Percentiles rank a stretch among this genome's conserved stretches.
Conservation (phyloP, 2,797 vertebrate species). For the Bradypodion pumilum region DNA sequence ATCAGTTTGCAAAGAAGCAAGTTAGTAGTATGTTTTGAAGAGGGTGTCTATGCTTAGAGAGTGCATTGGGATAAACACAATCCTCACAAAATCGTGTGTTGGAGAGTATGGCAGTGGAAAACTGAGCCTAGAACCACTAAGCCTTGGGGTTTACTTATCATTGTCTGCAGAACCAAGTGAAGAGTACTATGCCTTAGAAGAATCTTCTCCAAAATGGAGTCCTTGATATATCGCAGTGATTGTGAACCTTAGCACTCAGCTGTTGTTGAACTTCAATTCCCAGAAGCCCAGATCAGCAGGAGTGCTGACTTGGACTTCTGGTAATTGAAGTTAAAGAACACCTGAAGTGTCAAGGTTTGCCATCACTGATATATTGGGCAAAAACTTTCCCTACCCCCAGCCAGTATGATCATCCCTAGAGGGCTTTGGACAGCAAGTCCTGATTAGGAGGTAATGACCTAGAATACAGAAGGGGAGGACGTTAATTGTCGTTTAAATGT, state of each 20-base stretch:
- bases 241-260: no score
- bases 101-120: neutral
- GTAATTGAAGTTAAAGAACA: no score
- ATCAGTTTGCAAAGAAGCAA: neutral
- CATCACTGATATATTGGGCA: no score
- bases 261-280: no score
- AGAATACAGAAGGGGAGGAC: no score
- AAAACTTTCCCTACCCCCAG: no score
- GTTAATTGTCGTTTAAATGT: neutral
- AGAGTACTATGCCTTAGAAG: neutral
- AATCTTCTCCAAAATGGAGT: neutral
- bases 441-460: neutral
- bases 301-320: no score
- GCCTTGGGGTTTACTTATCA: neutral
- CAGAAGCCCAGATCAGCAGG: no score
- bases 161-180: neutral
- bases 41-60: neutral
- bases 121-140: neutral
- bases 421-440: no score
- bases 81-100: neutral
- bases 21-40: neutral
- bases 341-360: no score
- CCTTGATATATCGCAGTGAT: no score
- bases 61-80: neutral
- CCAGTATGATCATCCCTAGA: no score